Evolutionary conservation across 2,888 invertebrate species (phyloP).

Genomic region (Dolomedes plantarius): DNA sequence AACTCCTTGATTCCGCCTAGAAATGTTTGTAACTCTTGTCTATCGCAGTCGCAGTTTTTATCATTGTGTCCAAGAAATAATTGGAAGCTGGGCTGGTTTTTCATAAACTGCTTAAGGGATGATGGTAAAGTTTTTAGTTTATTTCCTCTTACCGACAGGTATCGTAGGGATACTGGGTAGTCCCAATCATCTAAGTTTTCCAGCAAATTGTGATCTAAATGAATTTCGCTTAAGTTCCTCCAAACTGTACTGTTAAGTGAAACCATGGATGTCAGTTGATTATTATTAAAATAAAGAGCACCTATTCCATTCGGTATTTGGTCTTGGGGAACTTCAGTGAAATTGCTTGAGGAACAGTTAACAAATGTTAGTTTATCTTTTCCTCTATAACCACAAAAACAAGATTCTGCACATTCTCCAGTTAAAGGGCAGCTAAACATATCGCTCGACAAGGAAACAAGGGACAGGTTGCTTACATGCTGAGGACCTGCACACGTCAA

Average conservation of each 20-base stretch:
- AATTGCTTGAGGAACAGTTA: slow-evolving; percentile 38
- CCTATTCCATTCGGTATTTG: slow-evolving; percentile 22
- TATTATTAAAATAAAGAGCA: slow-evolving; percentile 50
- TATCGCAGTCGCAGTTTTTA: slow-evolving; percentile 36
- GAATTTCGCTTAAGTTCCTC: slow-evolving; percentile 44
- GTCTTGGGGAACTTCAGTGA: slow-evolving; percentile 8
- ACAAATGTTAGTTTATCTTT: slow-evolving; percentile 42
- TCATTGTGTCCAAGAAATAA: slow-evolving; percentile 36
- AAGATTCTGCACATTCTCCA: slow-evolving; percentile 34
- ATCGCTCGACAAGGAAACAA: slow-evolving; percentile 17
- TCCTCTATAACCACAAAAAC: slow-evolving; percentile 54
- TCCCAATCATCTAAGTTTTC: slow-evolving; percentile 33
- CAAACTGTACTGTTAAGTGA: slow-evolving; percentile 18
- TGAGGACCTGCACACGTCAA: slow-evolving; percentile 33
- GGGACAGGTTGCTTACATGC: neutral
- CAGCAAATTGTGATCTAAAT: slow-evolving; percentile 40
- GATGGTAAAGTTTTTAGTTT: slow-evolving; percentile 12
- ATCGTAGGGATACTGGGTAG: slow-evolving; percentile 31
- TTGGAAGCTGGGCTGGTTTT: slow-evolving; percentile 14
- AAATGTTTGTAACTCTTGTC: slow-evolving; percentile 32
- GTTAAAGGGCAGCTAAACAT: slow-evolving; percentile 32
- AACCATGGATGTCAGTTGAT: slow-evolving; percentile 10
- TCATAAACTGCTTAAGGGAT: slow-evolving; percentile 12
- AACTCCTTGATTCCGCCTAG: slow-evolving; percentile 12
- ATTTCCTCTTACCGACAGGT: slow-evolving; percentile 37